Evolutionary conservation across 2,113 vertebrate species (phyloP), one percentile per base, ranked within the genome.

Genomic region (Stictonetta naevosa): DNA sequence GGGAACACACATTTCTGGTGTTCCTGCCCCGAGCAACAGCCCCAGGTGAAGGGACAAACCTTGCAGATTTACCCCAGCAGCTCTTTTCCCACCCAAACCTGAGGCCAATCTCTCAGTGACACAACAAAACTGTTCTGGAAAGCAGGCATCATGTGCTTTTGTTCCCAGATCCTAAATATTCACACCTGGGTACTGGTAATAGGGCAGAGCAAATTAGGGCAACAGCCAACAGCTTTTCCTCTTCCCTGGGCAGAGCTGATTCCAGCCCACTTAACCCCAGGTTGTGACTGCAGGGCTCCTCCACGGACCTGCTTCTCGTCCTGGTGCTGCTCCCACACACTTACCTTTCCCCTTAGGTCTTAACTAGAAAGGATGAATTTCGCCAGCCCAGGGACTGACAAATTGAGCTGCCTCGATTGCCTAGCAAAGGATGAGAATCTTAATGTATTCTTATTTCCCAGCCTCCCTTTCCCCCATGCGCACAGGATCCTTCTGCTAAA

Each of bases 401-500:
- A n/a, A 48, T 29, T 19, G 66, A 86, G 36, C n/a, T 6, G 78
- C 50, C 50, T 69, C 36, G 20, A 5, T 18, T 46, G 8, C 8
- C 56, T 60, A 44, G n/a, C 25, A 38, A 48, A 13, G 60, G 55
- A 67, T 0, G 0, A 74, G 31, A 40, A 74, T 18, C 19, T 11
- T 16, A 11, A 79, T 13, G 42, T 50, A 69, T 60, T 31, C 26
- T 28, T 19, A 64, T 69, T 68, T 73, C 44, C 13, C 60, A 29
- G 3, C 2, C 3, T 33, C 44, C 69, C 2, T 40, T 83, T 17
- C n/a, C 6, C 36, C 1, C 8, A 0, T 13, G 1, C 26, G 6
- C 46, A 25, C 3, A 40, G 6, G 11, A 26, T 79, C 56, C 26
- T 79, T 42, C 60, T 63, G 18, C 13, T 86, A 60, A 77, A 21